phyloP scores from a whole-genome alignment of 1,140 invertebrate genomes.

The Maconellicoccus hirsutus region DNA sequence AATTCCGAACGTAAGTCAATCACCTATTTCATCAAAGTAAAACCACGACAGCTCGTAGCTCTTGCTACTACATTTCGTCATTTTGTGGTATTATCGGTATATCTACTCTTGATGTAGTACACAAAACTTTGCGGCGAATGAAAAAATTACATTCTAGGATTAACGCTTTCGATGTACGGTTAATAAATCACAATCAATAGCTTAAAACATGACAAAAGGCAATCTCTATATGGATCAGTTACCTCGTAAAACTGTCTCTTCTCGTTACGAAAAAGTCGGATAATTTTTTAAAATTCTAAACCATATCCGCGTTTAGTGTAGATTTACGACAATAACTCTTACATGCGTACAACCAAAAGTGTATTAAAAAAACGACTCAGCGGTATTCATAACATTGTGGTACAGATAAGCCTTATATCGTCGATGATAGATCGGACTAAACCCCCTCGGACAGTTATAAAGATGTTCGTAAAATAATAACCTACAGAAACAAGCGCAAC shows the following conservation, averaged over 20 bases:
- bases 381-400: background rate
- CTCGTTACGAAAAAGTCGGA: background rate
- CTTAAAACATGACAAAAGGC: background rate
- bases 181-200: too few relatives aligned
- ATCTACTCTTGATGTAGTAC: too few relatives aligned
- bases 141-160: too few relatives aligned
- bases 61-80: too few relatives aligned
- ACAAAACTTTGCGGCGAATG: too few relatives aligned
- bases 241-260: background rate
- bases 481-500: background rate
- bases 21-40: too few relatives aligned
- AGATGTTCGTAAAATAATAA: slow-evolving; percentile 9
- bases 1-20: background rate
- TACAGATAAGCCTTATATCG: background rate
- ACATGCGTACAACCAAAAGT: too few relatives aligned
- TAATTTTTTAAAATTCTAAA: background rate
- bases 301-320: background rate
- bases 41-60: too few relatives aligned
- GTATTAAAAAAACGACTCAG: too few relatives aligned
- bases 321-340: background rate
- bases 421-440: background rate
- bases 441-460: slow-evolving; percentile 7
- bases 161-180: too few relatives aligned
- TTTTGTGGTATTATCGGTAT: too few relatives aligned
- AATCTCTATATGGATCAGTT: background rate